Conservation (phyloP, 1,140 invertebrate species). For the Camponotus vicinus region DNA sequence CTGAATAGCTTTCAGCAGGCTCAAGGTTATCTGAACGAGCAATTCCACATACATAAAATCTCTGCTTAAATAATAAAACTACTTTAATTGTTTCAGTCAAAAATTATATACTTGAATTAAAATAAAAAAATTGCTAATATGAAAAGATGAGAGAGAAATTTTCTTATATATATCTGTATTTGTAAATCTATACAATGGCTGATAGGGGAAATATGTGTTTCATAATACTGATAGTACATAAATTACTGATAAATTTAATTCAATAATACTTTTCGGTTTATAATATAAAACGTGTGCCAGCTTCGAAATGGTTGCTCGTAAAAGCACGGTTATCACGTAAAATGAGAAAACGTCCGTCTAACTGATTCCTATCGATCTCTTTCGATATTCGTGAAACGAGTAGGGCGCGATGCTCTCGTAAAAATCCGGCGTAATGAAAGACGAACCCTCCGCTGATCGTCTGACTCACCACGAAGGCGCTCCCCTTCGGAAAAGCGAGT, state of each 20-base stretch:
- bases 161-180: neutral
- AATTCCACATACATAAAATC: neutral
- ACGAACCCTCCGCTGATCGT: neutral
- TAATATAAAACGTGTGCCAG: neutral
- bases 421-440: constrained; percentile 37
- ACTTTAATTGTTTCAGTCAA: neutral
- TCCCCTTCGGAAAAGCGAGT: constrained; percentile 87
- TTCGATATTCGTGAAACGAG: neutral
- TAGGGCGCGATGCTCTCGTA: neutral
- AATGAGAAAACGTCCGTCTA: neutral
- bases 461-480: constrained; percentile 86
- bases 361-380: constrained; percentile 25
- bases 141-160: neutral
- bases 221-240: too few species aligned
- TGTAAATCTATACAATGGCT: neutral
- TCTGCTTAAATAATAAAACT: neutral
- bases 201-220: neutral
- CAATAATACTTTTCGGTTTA: neutral
- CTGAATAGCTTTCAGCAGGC: constrained; percentile 80
- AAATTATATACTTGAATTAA: neutral
- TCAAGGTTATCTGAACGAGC: constrained; percentile 76
- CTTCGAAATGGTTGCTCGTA: neutral
- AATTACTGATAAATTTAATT: neutral
- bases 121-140: neutral
- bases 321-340: constrained; percentile 6